Base-by-base conservation (phyloP, 1,140 invertebrate genomes). In the Reticulitermes speratus region DNA sequence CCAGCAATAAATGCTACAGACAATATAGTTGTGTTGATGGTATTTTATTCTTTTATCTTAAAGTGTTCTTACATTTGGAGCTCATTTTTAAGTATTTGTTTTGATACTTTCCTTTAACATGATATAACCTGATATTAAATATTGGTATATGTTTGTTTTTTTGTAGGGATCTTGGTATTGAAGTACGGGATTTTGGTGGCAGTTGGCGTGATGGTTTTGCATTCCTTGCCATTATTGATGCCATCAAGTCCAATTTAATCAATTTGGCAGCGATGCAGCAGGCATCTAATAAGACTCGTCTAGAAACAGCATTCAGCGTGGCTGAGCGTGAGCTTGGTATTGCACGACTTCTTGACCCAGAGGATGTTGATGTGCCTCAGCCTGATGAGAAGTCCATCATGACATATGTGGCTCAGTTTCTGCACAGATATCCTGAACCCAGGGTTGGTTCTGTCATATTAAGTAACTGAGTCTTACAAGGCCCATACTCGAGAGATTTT, bases 311-410 rank as follows among this genome's bases (percentile, higher is more conserved):
- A 44, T 99, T 99, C 91, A 94, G 96, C 89, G 95, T 98, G 23
- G 99, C 99, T 69, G 97, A 99, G 91, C 93, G 92, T 84, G 96
- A 99, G 89, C 92, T 99, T 30, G 98, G 97, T 82, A 99, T 99
- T 88, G 95, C 97, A n/a, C 93, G 96, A 88, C 92, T 99, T 21
- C 92, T 99, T 44, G 98, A 99, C 91, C 95, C 98, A 48, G 98
- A 98, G 93, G 99, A 99, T 92, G 97, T 99, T 45, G 98, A 99
- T 92, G 98, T 99, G 23, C 95, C 97, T 25, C 96, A 97, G 90
- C 99, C 99, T 16, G 99, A 99, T 91, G 98, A 99, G 90, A 97
- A 98, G 91, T 99, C 98, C 55, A 97, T 99, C 88, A 99, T 99
- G 98, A 99, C 99, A 48, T 99, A 99, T 91, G 98, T 99, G 81